phyloP scores from a whole-genome alignment of 2,888 invertebrate species.

The Drosophila tripunctata region DNA sequence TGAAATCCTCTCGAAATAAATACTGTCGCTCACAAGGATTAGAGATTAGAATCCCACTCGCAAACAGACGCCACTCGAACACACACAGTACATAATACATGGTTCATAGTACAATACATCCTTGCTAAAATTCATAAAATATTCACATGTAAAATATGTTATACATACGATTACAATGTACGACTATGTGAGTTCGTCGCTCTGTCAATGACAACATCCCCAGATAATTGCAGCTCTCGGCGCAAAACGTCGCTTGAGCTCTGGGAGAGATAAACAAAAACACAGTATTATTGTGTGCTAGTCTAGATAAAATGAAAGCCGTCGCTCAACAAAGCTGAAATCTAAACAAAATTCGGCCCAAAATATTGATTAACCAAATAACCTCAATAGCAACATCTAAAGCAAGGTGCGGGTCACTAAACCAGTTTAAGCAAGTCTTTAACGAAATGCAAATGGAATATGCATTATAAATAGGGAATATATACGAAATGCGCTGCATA shows the following conservation, averaged over 20 bases:
- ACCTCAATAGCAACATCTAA: neutral
- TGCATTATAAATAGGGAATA: neutral
- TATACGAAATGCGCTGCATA: neutral
- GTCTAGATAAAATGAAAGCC: slow-evolving; percentile 6
- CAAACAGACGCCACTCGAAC: slow-evolving; percentile 16
- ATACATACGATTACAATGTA: slow-evolving; percentile 16
- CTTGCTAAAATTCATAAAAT: slow-evolving; percentile 47
- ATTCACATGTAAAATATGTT: slow-evolving; percentile 36
- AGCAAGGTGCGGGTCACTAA: slow-evolving; percentile 10
- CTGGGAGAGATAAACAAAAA: slow-evolving; percentile 24
- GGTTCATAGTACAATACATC: slow-evolving; percentile 10
- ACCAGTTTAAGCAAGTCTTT: slow-evolving; percentile 12
- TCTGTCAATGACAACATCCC: slow-evolving; percentile 31
- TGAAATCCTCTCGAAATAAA: slow-evolving; percentile 46
- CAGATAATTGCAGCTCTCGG: slow-evolving; percentile 47
- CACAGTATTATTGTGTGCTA: neutral
- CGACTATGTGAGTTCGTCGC: slow-evolving; percentile 4
- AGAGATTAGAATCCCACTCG: slow-evolving; percentile 22
- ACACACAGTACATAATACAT: no score
- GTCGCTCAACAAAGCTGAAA: neutral
- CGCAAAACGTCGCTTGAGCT: slow-evolving; percentile 22
- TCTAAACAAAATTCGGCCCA: neutral
- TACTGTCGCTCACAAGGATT: slow-evolving; percentile 51
- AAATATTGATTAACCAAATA: slow-evolving; percentile 4
- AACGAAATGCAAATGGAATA: slow-evolving; percentile 9